A percentile compares a stretch with the other conserved stretches of the same genome.
Evolutionary conservation across 2,888 invertebrate genomes (phyloP).

Genomic region (Marronus borbonicus): DNA sequence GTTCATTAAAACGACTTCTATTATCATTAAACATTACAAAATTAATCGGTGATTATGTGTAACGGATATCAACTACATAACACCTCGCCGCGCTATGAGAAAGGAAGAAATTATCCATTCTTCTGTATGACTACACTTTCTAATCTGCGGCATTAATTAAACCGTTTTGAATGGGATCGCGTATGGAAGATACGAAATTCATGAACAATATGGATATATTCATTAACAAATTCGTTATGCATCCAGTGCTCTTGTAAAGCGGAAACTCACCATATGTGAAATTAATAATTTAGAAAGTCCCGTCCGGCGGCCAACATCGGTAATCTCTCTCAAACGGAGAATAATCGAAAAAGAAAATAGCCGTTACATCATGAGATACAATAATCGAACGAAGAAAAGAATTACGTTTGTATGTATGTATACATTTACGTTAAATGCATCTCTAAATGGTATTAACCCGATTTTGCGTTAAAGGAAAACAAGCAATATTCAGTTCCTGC

Average conservation of each 20-base stretch:
- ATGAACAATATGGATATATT: conserved; percentile 21
- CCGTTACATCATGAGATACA: conserved; percentile 7
- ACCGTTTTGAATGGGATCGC: background rate
- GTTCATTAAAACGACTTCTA: conserved; percentile 16
- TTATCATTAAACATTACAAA: conserved; percentile 35
- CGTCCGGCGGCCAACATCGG: background rate
- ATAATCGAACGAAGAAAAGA: background rate
- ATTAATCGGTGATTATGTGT: conserved; percentile 34
- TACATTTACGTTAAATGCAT: background rate
- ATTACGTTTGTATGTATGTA: background rate
- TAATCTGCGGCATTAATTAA: conserved; percentile 24
- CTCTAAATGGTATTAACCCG: background rate
- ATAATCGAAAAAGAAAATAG: conserved; percentile 1
- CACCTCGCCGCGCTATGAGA: conserved; percentile 30
- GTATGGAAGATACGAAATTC: background rate
- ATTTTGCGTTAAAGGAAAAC: too few species aligned
- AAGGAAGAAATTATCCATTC: conserved; percentile 36
- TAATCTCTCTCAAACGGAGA: conserved; percentile 1
- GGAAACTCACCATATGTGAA: conserved; percentile 22
- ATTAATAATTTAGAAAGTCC: conserved; percentile 29
- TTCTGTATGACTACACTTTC: conserved; percentile 27
- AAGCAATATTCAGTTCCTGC: too few species aligned
- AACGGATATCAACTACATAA: conserved; percentile 42
- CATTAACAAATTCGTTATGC: conserved; percentile 20
- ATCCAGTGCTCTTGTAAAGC: background rate